phyloP scores from a whole-genome alignment of 1,140 invertebrate species.

The Procambarus clarkii region DNA sequence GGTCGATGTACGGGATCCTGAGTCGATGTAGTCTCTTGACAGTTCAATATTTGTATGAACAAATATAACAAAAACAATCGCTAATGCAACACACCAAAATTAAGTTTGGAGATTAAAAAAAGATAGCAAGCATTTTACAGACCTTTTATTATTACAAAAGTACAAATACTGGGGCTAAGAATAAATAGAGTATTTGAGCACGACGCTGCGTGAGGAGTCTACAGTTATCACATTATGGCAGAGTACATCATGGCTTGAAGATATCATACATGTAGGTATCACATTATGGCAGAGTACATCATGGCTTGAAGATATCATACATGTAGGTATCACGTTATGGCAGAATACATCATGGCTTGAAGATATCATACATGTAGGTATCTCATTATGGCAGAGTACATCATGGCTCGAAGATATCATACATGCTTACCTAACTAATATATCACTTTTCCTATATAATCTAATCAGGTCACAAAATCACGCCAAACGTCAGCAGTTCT shows the following conservation, averaged over 20 bases:
- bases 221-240: not conserved
- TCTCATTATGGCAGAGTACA: too few relatives aligned
- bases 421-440: not conserved
- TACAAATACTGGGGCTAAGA: not conserved
- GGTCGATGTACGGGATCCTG: too few relatives aligned
- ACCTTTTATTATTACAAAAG: not conserved
- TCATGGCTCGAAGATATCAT: too few relatives aligned
- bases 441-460: not conserved
- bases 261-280: too few relatives aligned
- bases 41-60: not conserved
- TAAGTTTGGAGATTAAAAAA: not conserved
- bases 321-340: too few relatives aligned
- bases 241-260: too few relatives aligned
- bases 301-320: too few relatives aligned
- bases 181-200: not conserved
- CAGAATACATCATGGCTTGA: too few relatives aligned
- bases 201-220: not conserved
- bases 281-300: too few relatives aligned
- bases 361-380: too few relatives aligned
- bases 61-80: not conserved
- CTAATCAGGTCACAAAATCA: slow-evolving; percentile 8
- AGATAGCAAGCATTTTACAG: not conserved
- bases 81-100: not conserved
- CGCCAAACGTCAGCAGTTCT: not conserved
- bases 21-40: not conserved